Base-by-base conservation (phyloP, 92 coral and sea anemone genomes). In the Hydrozoanthus gracilis region DNA sequence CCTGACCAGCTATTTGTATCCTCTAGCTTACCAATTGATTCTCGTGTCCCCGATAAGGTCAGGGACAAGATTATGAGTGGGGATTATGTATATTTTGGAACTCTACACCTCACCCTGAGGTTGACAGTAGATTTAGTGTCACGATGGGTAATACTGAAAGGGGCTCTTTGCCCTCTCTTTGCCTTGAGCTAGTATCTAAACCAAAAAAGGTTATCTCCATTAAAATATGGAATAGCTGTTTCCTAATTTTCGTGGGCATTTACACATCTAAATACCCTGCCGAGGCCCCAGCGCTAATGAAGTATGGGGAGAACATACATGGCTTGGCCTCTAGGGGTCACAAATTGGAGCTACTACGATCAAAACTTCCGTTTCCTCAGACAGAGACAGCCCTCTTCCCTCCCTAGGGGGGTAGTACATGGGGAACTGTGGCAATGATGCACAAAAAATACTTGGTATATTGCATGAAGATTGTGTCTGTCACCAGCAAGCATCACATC, bases 351-450 rank as follows among this genome's bases (percentile, higher is more conserved):
- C 69, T 91, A 70, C 86, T 91, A 88, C n/a, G 94, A 88, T 55
- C 89, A 61, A 82, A 91, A 74, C 87, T 90, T 87, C 88, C n/a
- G 91, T 15, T 88, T 76, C 73, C 61, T 88, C 15, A 76, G 89
- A 17, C 93, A 91, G 67, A 27, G 86, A 5, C 83, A 88, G 8
- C 69, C 88, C 14, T 17, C 87, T 10, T 51, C 85, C 54, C 76
- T n/a, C 20, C 93, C 80, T 14, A 88, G 89, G 91, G 86, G 77
- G 18, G 44, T 15, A 17, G 79, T 83, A n/a, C 88, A 78, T 76
- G 75, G 87, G 83, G 93, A 91, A 83, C 72, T 91, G 39, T 91
- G 93, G 93, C n/a, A n/a, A n/a, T n/a, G n/a, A n/a, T n/a, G n/a
- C n/a, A n/a, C n/a, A n/a, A n/a, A n/a, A n/a, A n/a, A n/a, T n/a